These are phyloP conservation scores for Leptinotarsa peninsularis DNA, from an alignment of 2,888 invertebrate genomes.

Conservation along the genomic window DNA sequence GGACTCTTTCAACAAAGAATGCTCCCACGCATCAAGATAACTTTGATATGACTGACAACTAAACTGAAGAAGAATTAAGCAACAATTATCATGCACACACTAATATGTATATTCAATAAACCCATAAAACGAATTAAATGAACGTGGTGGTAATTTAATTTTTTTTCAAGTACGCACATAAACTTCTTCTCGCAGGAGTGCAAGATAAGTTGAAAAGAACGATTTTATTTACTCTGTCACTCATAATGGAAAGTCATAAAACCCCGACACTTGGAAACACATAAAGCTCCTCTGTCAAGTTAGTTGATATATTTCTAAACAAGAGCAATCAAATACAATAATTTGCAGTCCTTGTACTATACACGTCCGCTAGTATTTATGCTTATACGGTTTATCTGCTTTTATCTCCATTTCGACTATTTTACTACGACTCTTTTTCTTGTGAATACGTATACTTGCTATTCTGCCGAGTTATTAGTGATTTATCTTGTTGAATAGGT, in stretches of 20 bases:
- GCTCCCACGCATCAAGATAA: too few species aligned
- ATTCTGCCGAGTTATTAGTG: not conserved
- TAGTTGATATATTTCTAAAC: slow-evolving; percentile 19
- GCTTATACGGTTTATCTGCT: slow-evolving; percentile 15
- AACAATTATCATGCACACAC: not conserved
- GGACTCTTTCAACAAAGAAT: too few species aligned
- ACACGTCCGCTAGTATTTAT: slow-evolving; percentile 5
- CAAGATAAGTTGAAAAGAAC: slow-evolving; percentile 3
- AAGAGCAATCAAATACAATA: slow-evolving; percentile 16
- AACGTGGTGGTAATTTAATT: not conserved
- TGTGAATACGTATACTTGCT: not conserved
- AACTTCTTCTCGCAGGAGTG: not conserved
- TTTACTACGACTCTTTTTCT: slow-evolving; percentile 3
- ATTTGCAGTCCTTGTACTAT: slow-evolving; percentile 19
- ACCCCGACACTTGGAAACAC: not conserved
- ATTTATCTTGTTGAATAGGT: not conserved
- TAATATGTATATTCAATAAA: not conserved
- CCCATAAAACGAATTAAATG: not conserved
- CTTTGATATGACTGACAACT: too few species aligned
- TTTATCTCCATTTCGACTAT: slow-evolving; percentile 1
- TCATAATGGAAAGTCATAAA: slow-evolving; percentile 12
- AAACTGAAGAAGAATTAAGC: too few species aligned
- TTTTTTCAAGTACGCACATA: not conserved
- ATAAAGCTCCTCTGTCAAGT: slow-evolving; percentile 12
- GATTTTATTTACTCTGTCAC: slow-evolving; percentile 14